A percentile compares a stretch with the other conserved stretches of the same genome.
phyloP scores from a whole-genome alignment of 2,797 vertebrate species.

The Eulemur rubriventer region DNA sequence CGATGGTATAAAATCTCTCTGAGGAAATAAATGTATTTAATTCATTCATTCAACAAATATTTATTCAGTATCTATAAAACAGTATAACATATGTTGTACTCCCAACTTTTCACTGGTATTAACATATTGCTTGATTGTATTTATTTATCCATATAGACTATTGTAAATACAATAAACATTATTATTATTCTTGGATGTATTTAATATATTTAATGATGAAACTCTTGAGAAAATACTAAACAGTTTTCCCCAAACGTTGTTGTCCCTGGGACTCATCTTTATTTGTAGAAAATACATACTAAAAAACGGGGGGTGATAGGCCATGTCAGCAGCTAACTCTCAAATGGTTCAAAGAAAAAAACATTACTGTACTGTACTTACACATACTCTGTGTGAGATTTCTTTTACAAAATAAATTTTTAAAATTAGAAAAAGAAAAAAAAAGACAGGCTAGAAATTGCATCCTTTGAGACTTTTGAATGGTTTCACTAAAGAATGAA shows the following conservation, averaged over 20 bases:
- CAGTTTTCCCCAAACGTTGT: neutral
- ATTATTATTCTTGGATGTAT: neutral
- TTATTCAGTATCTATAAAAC: neutral
- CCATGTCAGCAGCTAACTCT: neutral
- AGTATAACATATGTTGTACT: neutral
- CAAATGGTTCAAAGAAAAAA: neutral
- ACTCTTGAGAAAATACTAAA: neutral
- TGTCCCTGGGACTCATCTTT: neutral
- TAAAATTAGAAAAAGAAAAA: neutral
- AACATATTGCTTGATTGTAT: neutral
- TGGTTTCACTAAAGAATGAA: neutral
- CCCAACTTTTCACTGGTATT: neutral
- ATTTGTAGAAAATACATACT: neutral
- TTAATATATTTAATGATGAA: constrained; percentile 4
- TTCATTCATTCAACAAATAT: constrained; percentile 18
- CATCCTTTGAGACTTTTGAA: neutral
- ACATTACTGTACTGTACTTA: neutral
- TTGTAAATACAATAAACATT: neutral
- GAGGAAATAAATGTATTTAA: neutral
- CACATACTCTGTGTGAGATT: neutral
- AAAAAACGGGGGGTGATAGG: neutral
- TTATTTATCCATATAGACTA: constrained; percentile 3
- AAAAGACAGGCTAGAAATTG: neutral
- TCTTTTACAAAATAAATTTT: constrained; percentile 31
- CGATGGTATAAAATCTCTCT: neutral